Evolutionary conservation across 2,888 invertebrate genomes (phyloP).

Genomic region (Ectropis crepuscularia): DNA sequence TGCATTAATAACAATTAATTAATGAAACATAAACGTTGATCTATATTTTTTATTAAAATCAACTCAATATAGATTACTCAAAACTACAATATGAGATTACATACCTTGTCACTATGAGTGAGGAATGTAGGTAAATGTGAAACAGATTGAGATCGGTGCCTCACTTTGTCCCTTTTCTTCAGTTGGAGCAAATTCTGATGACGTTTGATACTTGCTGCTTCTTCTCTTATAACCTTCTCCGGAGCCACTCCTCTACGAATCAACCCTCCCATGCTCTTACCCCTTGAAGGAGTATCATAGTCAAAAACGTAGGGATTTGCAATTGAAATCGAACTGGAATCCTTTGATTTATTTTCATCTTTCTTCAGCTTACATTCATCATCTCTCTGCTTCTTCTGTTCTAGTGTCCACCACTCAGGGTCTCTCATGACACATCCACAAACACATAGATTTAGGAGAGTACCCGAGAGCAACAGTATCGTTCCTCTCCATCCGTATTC

Average conservation of each 20-base stretch:
- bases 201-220: conserved; percentile 62
- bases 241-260: conserved; percentile 64
- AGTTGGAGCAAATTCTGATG: conserved; percentile 56
- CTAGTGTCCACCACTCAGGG: conserved; percentile 91
- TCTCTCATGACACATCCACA: conserved; percentile 95
- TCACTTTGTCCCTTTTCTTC: conserved; percentile 53
- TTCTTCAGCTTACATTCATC: conserved; percentile 58
- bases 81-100: neutral
- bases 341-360: conserved; percentile 68
- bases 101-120: conserved; percentile 87
- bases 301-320: conserved; percentile 76
- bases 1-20: conserved; percentile 19
- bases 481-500: conserved; percentile 95
- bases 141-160: conserved; percentile 84
- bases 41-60: conserved; percentile 14
- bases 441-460: conserved; percentile 93
- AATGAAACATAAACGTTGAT: neutral
- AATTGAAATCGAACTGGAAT: conserved; percentile 80
- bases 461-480: conserved; percentile 91
- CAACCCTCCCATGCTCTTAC: conserved; percentile 67
- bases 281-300: conserved; percentile 62
- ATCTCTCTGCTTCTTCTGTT: conserved; percentile 83
- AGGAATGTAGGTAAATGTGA: conserved; percentile 91
- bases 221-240: conserved; percentile 68
- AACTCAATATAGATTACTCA: neutral